Evolutionary conservation across 2,113 vertebrate species (phyloP).

Genomic region (Stigmatopora nigra): DNA sequence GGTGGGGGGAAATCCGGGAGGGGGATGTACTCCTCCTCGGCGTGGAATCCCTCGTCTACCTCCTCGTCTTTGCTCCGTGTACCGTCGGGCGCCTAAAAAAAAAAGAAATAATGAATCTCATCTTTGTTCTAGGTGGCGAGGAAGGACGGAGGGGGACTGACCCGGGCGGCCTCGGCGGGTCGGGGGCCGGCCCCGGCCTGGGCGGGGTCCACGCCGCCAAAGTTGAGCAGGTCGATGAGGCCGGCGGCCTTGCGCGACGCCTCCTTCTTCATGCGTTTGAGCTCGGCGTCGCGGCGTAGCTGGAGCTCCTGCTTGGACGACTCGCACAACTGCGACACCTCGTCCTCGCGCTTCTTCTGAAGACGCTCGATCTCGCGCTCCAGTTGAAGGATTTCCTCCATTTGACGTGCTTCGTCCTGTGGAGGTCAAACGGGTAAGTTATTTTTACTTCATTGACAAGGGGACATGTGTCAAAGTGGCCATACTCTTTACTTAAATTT

Average conservation of each 20-base stretch:
- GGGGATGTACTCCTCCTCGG: conserved; percentile 75
- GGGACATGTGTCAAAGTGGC: too few relatives aligned
- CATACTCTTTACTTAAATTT: too few relatives aligned
- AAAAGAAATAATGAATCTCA: too few relatives aligned
- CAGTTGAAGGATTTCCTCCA: conserved; percentile 85
- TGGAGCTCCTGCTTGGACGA: conserved; percentile 78
- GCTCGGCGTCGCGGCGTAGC: conserved; percentile 78
- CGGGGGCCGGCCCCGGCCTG: conserved; percentile 27
- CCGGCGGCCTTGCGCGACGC: conserved; percentile 83
- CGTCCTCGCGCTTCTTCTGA: conserved; percentile 80
- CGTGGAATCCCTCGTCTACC: conserved; percentile 81
- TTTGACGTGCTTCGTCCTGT: conserved; percentile 76
- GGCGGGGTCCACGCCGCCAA: conserved; percentile 70
- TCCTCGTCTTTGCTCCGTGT: conserved; percentile 72
- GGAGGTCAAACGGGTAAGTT: background rate
- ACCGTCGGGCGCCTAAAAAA: conserved; percentile 38
- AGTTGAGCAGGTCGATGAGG: conserved; percentile 81
- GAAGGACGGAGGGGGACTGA: background rate
- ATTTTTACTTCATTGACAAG: too few relatives aligned
- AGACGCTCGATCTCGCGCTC: conserved; percentile 86
- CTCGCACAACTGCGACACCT: conserved; percentile 78
- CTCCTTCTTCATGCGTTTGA: conserved; percentile 81
- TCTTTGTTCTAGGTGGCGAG: too few relatives aligned
- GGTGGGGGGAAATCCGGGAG: conserved; percentile 68
- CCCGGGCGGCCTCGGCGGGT: conserved; percentile 39